Evolutionary conservation across 2,113 vertebrate genomes (phyloP).

Genomic region (Alligator mississippiensis): DNA sequence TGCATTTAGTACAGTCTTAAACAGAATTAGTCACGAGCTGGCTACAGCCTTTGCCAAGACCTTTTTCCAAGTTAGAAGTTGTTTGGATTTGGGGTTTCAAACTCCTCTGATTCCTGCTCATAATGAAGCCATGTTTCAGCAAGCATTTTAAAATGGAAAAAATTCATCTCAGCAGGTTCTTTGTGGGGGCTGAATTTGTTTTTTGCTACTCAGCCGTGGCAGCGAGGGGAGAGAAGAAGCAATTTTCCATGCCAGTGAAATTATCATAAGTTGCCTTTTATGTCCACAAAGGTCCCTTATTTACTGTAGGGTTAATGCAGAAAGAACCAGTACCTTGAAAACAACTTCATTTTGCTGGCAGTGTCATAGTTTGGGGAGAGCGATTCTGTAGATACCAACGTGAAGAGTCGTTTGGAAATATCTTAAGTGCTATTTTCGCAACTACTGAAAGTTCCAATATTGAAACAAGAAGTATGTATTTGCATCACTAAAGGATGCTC

Average conservation of each 20-base stretch:
- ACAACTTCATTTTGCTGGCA: not conserved
- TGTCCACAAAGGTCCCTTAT: not conserved
- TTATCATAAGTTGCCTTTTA: not conserved
- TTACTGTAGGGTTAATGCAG: not conserved
- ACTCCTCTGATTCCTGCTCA: not conserved
- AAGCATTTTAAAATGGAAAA: not conserved
- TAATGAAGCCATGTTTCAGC: not conserved
- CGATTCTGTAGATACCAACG: not conserved
- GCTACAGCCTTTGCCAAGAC: not conserved
- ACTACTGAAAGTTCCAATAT: not conserved
- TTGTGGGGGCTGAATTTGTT: not conserved
- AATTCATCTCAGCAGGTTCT: not conserved
- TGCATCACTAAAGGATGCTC: not conserved
- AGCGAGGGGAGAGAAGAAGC: not conserved
- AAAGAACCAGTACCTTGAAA: not conserved
- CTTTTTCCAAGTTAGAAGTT: not conserved
- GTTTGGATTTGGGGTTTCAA: not conserved
- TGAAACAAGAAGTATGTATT: not conserved
- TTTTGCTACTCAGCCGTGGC: not conserved
- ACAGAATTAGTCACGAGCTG: not conserved
- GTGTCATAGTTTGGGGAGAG: not conserved
- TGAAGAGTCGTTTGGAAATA: not conserved
- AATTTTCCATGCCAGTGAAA: not conserved
- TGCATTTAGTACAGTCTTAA: not conserved
- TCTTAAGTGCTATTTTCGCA: not conserved